These are phyloP conservation scores for Embidobia sp. DNA, from an alignment of 2,888 invertebrate genomes.

Conservation along the genomic window DNA sequence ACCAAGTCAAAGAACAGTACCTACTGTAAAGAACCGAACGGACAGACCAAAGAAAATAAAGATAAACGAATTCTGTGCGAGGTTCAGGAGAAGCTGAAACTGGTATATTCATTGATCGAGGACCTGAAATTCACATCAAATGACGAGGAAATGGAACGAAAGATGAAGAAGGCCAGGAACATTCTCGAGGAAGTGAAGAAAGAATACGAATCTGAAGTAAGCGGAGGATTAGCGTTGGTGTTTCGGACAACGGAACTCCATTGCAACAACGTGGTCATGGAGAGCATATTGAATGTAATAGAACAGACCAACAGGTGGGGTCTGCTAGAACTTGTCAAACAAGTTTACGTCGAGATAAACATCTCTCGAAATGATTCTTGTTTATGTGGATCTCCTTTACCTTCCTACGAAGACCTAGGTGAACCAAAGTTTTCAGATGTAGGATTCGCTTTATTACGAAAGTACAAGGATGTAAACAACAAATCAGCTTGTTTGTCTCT, in stretches of 20 bases:
- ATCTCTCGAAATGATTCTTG: conserved; percentile 80
- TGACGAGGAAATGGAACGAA: conserved; percentile 72
- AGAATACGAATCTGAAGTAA: conserved; percentile 65
- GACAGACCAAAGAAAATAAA: conserved; percentile 30
- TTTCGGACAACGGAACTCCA: conserved; percentile 74
- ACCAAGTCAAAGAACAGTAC: not conserved
- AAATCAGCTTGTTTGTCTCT: conserved; percentile 69
- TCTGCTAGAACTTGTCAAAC: conserved; percentile 76
- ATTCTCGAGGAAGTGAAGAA: conserved; percentile 68
- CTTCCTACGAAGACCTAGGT: conserved; percentile 80
- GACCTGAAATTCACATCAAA: conserved; percentile 7
- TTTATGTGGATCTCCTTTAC: conserved; percentile 84
- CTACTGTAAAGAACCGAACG: too few species aligned
- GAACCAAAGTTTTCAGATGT: conserved; percentile 83
- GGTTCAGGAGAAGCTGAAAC: conserved; percentile 44
- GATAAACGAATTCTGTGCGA: conserved; percentile 37
- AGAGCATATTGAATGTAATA: conserved; percentile 71
- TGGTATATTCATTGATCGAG: conserved; percentile 33
- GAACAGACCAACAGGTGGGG: conserved; percentile 63
- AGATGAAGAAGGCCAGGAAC: conserved; percentile 77
- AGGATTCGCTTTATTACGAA: conserved; percentile 84
- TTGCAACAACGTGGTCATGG: conserved; percentile 75
- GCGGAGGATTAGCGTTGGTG: conserved; percentile 72
- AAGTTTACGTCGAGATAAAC: conserved; percentile 84
- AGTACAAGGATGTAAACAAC: conserved; percentile 76